Base-by-base conservation (phyloP, 1,140 invertebrate species). In the Tetramorium simillimum region DNA sequence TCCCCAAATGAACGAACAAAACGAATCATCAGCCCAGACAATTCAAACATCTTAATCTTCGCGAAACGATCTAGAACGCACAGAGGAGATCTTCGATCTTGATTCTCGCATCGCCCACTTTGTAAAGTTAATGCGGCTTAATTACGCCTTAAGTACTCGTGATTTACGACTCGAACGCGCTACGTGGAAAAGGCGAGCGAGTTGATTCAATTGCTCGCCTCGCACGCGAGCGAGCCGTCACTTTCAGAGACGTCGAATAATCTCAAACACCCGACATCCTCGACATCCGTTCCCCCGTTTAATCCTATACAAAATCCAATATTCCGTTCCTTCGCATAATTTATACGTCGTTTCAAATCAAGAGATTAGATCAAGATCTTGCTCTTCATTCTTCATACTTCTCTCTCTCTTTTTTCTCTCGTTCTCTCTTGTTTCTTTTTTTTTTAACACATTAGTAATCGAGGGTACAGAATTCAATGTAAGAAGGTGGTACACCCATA, bases 41-140 rank as follows among this genome's bases (percentile, higher is more conserved):
- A 82, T 46, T 43, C 67, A 12, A 46, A 24, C 53, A 43, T 84
- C 62, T 65, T 84, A 84, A 60, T 84, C 69, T 75, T 60, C 53
- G 80, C 40, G 53, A 49, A 60, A 75, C 69, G 69, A 84, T 75
- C 65, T 46, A 16, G 65, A 69, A 43, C 40, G 65, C 65, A 28
- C 40, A 46, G 65, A 69, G 40, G n/a, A 24, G 65, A 69, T 69
- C 53, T 75, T 84, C 80, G 80, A 84, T 84, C 80, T 62, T 73
- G 80, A 60, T 60, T 33, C 67, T 46, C 53, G 28, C 62, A 65
- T 80, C 76, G 65, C 49, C 18, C 18, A 21, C 53, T 73, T 73
- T 60, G 67, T 73, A 60, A 43, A 75, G 80, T 84, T 84, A 84
- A 84, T 84, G 53, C 69, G 53, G 56, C 69, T 84, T 84, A 84